Conservation (phyloP, 2,113 vertebrate genomes). For the Sphyrna mokarran region DNA sequence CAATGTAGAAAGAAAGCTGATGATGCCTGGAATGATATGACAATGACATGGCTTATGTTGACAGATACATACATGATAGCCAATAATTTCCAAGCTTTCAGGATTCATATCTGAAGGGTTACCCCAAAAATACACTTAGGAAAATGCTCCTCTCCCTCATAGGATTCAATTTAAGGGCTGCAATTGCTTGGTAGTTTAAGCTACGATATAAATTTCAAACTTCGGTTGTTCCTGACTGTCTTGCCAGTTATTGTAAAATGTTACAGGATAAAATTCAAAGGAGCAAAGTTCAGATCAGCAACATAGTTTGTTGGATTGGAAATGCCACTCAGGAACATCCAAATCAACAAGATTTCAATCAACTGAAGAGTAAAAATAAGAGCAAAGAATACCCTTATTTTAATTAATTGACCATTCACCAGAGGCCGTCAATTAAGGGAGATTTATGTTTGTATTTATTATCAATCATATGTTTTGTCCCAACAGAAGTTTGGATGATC, state of each 20-base stretch:
- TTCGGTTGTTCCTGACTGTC: too few species aligned
- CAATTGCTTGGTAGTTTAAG: too few species aligned
- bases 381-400: background rate
- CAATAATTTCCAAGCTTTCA: too few species aligned
- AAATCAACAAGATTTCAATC: background rate
- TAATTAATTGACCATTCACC: background rate
- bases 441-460: background rate
- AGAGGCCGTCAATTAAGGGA: background rate
- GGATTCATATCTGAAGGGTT: too few species aligned
- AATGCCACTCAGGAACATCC: too few species aligned
- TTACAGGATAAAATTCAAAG: background rate
- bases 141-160: too few species aligned
- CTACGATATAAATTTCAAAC: too few species aligned
- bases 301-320: background rate
- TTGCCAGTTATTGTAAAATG: too few species aligned
- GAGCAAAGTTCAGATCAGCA: background rate
- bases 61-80: background rate
- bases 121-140: too few species aligned
- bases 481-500: background rate
- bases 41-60: background rate
- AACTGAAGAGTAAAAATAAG: background rate
- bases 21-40: background rate
- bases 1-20: background rate
- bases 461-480: background rate
- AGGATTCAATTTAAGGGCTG: too few species aligned